Percentiles rank a stretch among this genome's conserved stretches.
phyloP scores from a whole-genome alignment of 1,140 invertebrate genomes.

The Eumaeus atala region DNA sequence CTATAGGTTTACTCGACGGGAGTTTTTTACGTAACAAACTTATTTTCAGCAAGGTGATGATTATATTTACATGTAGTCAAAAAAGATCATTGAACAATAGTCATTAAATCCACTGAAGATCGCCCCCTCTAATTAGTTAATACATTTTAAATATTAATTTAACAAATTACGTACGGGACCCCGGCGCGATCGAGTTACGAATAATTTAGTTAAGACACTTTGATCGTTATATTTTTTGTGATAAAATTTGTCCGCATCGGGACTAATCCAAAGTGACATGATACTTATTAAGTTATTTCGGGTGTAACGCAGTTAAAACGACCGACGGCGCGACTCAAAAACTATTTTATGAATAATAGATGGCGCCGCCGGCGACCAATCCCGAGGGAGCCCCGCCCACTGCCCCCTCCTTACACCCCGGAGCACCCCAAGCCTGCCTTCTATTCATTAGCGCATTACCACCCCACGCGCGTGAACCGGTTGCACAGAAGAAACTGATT shows the following conservation, averaged over 20 bases:
- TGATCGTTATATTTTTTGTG: conserved; percentile 47
- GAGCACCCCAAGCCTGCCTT: conserved; percentile 41
- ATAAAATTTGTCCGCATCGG: conserved; percentile 42
- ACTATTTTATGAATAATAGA: conserved; percentile 75
- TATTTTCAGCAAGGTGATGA: no score
- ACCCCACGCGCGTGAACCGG: conserved; percentile 51
- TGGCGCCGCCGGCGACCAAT: conserved; percentile 64
- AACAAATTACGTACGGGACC: conserved; percentile 43
- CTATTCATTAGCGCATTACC: conserved; percentile 72
- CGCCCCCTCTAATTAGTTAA: conserved; percentile 48
- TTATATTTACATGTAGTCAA: no score
- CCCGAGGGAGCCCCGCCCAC: conserved; percentile 60
- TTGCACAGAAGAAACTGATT: conserved; percentile 62
- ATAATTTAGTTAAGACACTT: conserved; percentile 46
- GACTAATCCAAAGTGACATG: conserved; percentile 71
- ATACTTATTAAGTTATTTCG: conserved; percentile 66
- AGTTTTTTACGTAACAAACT: no score
- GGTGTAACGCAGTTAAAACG: conserved; percentile 60
- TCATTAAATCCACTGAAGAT: conserved; percentile 24
- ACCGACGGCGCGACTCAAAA: conserved; percentile 67
- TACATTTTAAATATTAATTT: conserved; percentile 64
- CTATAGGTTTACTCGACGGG: no score
- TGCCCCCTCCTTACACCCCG: conserved; percentile 27
- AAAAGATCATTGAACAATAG: no score
- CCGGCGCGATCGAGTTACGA: conserved; percentile 50